These are phyloP conservation scores for Empidonax traillii DNA, from an alignment of 2,113 vertebrate species.

Conservation along the genomic window DNA sequence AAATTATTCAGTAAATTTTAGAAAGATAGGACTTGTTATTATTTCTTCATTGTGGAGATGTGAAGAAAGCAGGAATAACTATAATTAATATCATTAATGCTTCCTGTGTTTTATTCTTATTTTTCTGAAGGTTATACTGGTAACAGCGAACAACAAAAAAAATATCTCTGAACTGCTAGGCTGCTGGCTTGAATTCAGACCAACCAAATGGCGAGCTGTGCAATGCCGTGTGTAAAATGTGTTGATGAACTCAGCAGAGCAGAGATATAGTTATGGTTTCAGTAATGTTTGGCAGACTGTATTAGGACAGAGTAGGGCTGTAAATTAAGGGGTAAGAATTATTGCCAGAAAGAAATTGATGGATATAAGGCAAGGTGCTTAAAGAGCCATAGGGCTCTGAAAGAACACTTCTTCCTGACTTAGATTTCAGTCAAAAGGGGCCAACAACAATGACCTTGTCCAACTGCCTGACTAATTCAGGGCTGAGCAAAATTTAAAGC, in stretches of 20 bases:
- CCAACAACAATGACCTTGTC: not conserved
- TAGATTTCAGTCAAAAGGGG: rapidly evolving
- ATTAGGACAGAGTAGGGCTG: not conserved
- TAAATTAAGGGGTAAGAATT: not conserved
- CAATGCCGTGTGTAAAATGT: not conserved
- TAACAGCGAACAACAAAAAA: not conserved
- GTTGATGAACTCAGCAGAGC: not conserved
- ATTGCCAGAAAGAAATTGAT: not conserved
- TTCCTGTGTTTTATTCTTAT: not conserved
- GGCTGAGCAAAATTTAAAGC: not conserved
- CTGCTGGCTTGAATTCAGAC: not conserved
- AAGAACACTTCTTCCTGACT: not conserved
- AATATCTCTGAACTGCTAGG: not conserved
- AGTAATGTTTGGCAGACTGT: not conserved
- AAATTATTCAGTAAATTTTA: conserved; percentile 19
- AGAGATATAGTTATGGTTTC: not conserved
- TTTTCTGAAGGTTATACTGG: not conserved
- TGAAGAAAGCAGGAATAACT: not conserved
- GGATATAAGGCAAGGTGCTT: not conserved
- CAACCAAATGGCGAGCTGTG: not conserved
- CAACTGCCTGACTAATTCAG: not conserved
- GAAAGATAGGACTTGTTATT: not conserved
- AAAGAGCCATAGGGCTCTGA: not conserved
- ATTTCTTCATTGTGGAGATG: not conserved
- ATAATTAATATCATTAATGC: conserved; percentile 7